Base-by-base conservation (phyloP, 2,113 vertebrate genomes). In the Forbesichthys papilliferus region DNA sequence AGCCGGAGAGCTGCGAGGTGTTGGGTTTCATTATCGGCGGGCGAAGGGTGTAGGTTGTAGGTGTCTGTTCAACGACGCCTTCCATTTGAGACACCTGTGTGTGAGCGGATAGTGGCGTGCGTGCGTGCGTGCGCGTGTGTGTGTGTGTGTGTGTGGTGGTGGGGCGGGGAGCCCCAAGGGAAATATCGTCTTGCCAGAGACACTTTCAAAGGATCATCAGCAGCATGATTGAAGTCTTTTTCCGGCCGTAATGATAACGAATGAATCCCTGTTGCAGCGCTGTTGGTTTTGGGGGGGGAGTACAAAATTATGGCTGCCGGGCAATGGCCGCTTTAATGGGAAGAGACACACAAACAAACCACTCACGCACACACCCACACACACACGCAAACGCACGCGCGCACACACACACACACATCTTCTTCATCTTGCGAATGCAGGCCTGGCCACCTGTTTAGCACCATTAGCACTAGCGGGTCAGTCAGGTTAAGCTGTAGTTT, bases 191-290 rank as follows among this genome's bases (percentile, higher is more conserved):
- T 80, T 51, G 65, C 66, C 48, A 66, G 69, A 75, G 59, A 64
- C 54, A 0, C 48, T 61, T 64, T 75, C 36, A 57, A n/a, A 3
- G 10, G 74, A 69, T 62, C 76, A 57, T 66, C 80, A 34, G 55
- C 68, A 1, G 71, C 47, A 68, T 86, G 90, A 94, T 91, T 91
- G 90, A 93, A 93, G 93, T 91, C 84, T 85, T 90, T 80, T 80
- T 80, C 77, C 90, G 78, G 74, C 75, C 82, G 90, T 93, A 90
- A 90, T 70, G 80, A 78, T 63, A 65, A 81, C 60, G 73, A 78
- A 71, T 80, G 81, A 52, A 80, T 69, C 70, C 11, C 10, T 69
- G 73, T 61, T 64, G 65, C 36, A 42, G 36, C 7, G 36, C 36
- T 67, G 71, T 66, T 71, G 68, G 64, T 81, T 79, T 81, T 61